Evolutionary conservation across 2,797 vertebrate genomes (phyloP).

Genomic region (Xerus rutilus): DNA sequence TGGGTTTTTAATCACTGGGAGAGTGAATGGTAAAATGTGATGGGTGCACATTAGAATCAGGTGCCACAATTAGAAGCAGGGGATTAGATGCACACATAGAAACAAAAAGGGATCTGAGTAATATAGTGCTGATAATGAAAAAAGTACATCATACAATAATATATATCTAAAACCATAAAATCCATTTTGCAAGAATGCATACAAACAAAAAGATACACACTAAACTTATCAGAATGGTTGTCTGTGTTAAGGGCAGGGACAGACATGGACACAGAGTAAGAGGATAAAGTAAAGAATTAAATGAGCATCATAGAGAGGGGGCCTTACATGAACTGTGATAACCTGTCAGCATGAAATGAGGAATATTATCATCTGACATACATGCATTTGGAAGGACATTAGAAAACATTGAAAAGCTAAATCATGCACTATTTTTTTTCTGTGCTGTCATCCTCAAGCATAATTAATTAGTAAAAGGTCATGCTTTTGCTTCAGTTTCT

Average conservation of each 20-base stretch:
- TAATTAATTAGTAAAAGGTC: not conserved
- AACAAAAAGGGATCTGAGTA: conserved; percentile 7
- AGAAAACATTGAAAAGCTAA: conserved; percentile 1
- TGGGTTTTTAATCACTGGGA: not conserved
- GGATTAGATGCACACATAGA: not conserved
- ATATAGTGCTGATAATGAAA: not conserved
- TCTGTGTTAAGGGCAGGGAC: not conserved
- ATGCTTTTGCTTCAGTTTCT: not conserved
- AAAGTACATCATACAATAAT: not conserved
- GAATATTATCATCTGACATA: not conserved
- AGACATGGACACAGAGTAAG: not conserved
- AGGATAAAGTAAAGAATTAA: conserved; percentile 12
- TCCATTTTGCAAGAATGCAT: not conserved
- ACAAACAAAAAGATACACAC: not conserved
- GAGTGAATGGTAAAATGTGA: not conserved
- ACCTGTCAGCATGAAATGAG: not conserved
- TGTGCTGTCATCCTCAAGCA: not conserved
- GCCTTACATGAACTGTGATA: not conserved
- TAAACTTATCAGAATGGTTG: not conserved
- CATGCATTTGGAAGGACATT: not conserved
- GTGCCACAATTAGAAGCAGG: not conserved
- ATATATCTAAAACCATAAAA: conserved; percentile 35
- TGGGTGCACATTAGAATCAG: not conserved
- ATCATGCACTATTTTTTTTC: not conserved
- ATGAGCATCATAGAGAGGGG: not conserved